phyloP scores from a whole-genome alignment of 2,113 vertebrate species.

The Chionomys nivalis region DNA sequence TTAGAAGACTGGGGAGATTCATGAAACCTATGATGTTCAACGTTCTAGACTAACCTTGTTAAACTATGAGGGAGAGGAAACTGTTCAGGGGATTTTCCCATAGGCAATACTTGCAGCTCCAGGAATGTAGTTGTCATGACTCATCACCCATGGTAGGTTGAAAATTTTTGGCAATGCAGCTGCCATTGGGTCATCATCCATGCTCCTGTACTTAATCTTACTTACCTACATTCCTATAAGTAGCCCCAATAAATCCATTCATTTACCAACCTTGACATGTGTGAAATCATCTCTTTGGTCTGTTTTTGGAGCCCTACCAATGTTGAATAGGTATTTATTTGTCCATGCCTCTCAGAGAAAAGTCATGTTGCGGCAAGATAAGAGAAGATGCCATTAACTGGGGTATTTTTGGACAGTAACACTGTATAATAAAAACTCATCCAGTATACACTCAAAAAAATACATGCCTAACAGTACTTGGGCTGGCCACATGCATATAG shows the following conservation, averaged over 20 bases:
- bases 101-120: background rate
- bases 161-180: background rate
- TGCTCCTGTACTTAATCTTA: background rate
- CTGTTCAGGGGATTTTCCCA: background rate
- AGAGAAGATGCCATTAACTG: background rate
- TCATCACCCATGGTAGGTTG: too few relatives aligned
- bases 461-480: background rate
- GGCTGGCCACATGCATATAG: background rate
- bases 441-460: background rate
- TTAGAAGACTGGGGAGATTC: background rate
- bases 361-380: background rate
- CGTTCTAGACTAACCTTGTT: background rate
- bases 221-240: background rate
- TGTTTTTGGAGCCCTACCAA: background rate
- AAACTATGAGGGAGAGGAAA: background rate
- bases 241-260: background rate
- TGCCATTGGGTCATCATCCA: background rate
- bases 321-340: background rate
- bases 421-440: background rate
- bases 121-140: background rate
- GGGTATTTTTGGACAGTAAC: background rate
- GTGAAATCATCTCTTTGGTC: background rate
- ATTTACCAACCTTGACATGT: background rate
- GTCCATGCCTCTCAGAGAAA: background rate
- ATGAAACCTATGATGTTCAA: background rate